phyloP scores from a whole-genome alignment of 2,797 vertebrate species.

The Rhincodon typus region DNA sequence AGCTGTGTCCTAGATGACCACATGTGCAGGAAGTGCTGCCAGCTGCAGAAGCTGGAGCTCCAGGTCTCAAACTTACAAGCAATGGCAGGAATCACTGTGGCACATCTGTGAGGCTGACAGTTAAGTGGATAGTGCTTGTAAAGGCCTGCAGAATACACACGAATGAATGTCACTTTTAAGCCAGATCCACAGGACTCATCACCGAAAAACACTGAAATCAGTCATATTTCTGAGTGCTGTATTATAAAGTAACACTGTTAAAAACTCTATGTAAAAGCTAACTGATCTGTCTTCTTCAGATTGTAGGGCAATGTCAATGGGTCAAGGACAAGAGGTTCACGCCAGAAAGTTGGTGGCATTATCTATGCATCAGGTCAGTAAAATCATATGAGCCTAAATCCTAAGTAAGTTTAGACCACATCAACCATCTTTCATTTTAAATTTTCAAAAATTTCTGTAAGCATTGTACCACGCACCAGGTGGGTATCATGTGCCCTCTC shows the following conservation, averaged over 20 bases:
- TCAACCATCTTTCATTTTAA: not conserved
- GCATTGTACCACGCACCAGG: not conserved
- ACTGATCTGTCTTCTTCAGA: conserved; percentile 49
- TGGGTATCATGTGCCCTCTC: not conserved
- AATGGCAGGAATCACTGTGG: not conserved
- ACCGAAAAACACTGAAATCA: not conserved
- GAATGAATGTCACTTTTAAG: too few species aligned
- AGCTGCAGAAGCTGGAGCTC: not conserved
- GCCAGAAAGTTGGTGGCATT: conserved; percentile 66
- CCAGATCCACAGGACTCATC: not conserved
- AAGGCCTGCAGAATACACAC: too few species aligned
- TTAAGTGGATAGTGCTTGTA: too few species aligned
- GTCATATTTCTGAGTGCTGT: not conserved
- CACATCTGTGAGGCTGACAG: too few species aligned
- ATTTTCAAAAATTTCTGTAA: not conserved
- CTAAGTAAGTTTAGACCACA: not conserved
- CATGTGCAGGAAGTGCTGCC: too few species aligned
- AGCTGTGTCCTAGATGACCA: too few species aligned
- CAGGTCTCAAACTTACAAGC: not conserved
- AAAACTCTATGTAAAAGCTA: not conserved
- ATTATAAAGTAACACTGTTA: not conserved
- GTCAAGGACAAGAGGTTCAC: conserved; percentile 76
- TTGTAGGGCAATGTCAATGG: conserved; percentile 72
- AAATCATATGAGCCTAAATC: not conserved
- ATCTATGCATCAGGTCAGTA: conserved; percentile 63